Base-by-base conservation (phyloP, 2,113 vertebrate genomes). In the Thomomys bottae region DNA sequence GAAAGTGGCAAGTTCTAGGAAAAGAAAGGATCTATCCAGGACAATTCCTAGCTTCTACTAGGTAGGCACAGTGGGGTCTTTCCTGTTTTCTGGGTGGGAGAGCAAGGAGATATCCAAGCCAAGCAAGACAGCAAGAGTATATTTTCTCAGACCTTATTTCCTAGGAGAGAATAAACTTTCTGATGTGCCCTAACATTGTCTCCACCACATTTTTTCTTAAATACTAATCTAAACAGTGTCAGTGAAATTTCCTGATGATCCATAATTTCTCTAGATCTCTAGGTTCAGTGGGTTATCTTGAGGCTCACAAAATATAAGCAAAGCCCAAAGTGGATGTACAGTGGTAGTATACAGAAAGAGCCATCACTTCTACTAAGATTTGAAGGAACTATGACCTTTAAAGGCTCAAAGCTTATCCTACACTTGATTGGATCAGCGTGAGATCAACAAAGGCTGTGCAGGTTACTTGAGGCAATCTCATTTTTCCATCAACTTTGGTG, bases 401-500 rank as follows among this genome's bases (percentile, higher is more conserved):
- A 73, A 72, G 57, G 73, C 26, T 86, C 80, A 70, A 71, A 71
- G 70, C 63, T 93, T 75, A 59, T n/a, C 26, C 73, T 61, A 18
- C 14, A 54, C 49, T 54, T 54, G 49, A 18, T 54, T 54, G 49
- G 49, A 54, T 54, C 49, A 3, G 15, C 15, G 14, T 6, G 64
- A 17, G 40, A 57, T 30, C 84, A 90, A 94, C 68, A 91, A 89
- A 84, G 38, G 73, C 71, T 32, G 18, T 1, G 10, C 40, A 63
- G 64, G 45, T 82, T 76, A 76, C 61, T 15, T 64, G 63, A 72
- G 64, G 61, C 40, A 36, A 92, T 88, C 92, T 90, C 84, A 68
- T 36, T 64, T 83, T 92, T 89, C 78, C 36, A 95, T 95, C 92
- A 83, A 21, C 28, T 82, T 90, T 45, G 42, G 77, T 82, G 77